Conservation (phyloP, 2,888 invertebrate species). For the Carcina quercana region DNA sequence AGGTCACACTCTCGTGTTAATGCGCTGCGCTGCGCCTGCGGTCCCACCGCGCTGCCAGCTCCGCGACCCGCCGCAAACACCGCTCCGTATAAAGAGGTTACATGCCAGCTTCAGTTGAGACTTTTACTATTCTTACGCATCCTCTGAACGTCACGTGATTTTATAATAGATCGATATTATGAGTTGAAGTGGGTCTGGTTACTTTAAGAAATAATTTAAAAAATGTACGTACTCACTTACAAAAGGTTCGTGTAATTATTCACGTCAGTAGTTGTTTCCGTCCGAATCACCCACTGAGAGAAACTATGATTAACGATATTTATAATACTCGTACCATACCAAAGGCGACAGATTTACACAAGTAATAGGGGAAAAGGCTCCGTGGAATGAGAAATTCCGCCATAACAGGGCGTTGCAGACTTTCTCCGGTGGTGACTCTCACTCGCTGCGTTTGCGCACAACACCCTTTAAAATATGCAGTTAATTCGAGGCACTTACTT, state of each 20-base stretch:
- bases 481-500: constrained; percentile 22
- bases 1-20: constrained; percentile 66
- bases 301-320: constrained; percentile 26
- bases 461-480: constrained; percentile 32
- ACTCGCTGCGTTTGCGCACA: constrained; percentile 23
- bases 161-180: too few species aligned
- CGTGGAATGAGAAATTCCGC: constrained; percentile 61
- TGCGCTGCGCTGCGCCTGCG: constrained; percentile 45
- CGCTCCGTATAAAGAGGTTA: too few species aligned
- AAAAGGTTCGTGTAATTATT: too few species aligned
- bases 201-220: too few species aligned
- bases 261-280: too few species aligned
- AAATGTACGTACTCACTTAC: too few species aligned
- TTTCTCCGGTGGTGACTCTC: constrained; percentile 49
- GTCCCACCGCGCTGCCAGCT: constrained; percentile 40
- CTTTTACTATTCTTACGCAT: too few species aligned
- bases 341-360: constrained; percentile 43
- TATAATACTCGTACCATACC: too few species aligned
- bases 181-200: too few species aligned
- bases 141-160: too few species aligned
- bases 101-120: too few species aligned
- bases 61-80: too few species aligned
- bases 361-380: constrained; percentile 54
- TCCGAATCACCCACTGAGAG: constrained; percentile 20
- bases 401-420: constrained; percentile 61